Conservation (phyloP, 2,113 vertebrate genomes). For the Erinaceus europaeus region DNA sequence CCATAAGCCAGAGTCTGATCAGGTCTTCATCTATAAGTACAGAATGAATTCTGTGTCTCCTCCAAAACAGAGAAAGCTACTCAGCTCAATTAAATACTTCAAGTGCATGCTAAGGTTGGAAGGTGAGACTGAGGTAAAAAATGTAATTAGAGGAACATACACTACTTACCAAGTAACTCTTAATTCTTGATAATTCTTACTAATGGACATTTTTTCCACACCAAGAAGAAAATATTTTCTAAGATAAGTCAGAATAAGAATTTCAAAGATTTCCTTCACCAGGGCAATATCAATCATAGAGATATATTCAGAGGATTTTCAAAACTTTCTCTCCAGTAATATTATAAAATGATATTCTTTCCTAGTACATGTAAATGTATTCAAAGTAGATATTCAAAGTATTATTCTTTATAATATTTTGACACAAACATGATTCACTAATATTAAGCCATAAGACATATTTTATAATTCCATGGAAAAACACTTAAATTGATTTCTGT, state of each 20-base stretch:
- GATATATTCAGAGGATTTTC: conserved; percentile 1
- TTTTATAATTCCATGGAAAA: conserved; percentile 24
- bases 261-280: neutral
- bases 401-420: conserved; percentile 28
- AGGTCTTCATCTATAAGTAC: conserved; percentile 73
- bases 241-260: neutral
- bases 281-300: conserved; percentile 14
- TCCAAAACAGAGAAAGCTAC: conserved; percentile 41
- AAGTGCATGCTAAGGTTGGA: conserved; percentile 20
- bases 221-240: neutral
- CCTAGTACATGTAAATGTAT: conserved; percentile 1
- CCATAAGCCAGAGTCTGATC: neutral
- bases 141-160: conserved; percentile 38
- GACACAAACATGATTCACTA: neutral
- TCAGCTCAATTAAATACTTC: conserved; percentile 30
- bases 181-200: conserved; percentile 29
- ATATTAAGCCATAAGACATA: neutral
- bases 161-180: conserved; percentile 27
- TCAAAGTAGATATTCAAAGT: conserved; percentile 10
- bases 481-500: neutral
- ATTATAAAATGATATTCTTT: conserved; percentile 27
- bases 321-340: neutral
- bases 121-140: conserved; percentile 37
- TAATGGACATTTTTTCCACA: neutral
- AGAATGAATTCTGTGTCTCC: conserved; percentile 56